These are phyloP conservation scores for Tenebrosternarchus preto DNA, from an alignment of 2,113 vertebrate genomes.

Conservation along the genomic window DNA sequence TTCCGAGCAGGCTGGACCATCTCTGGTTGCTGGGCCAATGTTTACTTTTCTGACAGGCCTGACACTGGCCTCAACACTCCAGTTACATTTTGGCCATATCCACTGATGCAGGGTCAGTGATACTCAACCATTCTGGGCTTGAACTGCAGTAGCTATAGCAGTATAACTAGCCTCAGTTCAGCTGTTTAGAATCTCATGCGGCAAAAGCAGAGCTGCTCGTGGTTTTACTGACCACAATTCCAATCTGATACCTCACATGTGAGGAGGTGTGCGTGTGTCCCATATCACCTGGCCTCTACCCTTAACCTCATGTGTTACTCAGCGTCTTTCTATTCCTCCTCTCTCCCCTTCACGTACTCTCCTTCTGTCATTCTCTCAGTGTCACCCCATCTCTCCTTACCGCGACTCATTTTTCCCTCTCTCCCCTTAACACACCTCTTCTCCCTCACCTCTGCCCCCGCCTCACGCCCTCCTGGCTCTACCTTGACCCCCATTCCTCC, in stretches of 20 bases:
- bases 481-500: neutral
- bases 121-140: neutral
- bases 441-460: neutral
- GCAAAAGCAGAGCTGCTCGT: neutral
- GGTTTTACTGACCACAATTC: neutral
- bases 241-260: neutral
- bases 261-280: too few relatives aligned
- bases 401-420: neutral
- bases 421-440: neutral
- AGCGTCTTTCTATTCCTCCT: slow-evolving; percentile 6
- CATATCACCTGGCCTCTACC: neutral
- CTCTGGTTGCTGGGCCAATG: slow-evolving; percentile 56
- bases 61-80: slow-evolving; percentile 54
- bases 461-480: neutral
- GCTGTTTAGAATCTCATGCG: neutral
- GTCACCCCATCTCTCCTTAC: neutral
- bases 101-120: slow-evolving; percentile 40
- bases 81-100: slow-evolving; percentile 39
- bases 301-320: neutral
- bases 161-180: neutral
- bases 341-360: slow-evolving; percentile 4
- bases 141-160: slow-evolving; percentile 15
- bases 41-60: slow-evolving; percentile 66
- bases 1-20: slow-evolving; percentile 64
- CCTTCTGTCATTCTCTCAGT: neutral